Evolutionary conservation across 2,797 vertebrate genomes (phyloP), one percentile per base, ranked within the genome.

Genomic region (Artibeus jamaicensis): DNA sequence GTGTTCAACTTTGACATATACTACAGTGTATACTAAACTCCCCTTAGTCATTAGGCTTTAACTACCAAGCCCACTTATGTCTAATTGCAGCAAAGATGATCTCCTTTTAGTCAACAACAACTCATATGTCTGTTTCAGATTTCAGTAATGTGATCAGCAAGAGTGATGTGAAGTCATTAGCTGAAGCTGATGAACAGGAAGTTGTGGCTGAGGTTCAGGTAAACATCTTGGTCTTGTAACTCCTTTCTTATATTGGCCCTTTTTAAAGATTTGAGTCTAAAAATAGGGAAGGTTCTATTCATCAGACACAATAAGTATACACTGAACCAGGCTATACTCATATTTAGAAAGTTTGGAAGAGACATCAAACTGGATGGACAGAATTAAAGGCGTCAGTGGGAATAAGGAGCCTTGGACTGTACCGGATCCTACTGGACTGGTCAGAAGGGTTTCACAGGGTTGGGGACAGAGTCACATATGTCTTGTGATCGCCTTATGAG

Each of bases 131-230:
- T 98, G 62, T 95, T 98, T 73, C 98, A 99, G 99, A 99, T 98
- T 99, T 99, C 97, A 99, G 99, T 98, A 99, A 99, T 0, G 99
- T 99, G 96, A 99, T 99, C 98, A 99, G 99, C 97, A 99, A 99
- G 98, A 99, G 99, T 44, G 99, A 99, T 19, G 98, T 99, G 96
- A 99, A 99, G 98, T 98, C 99, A 7, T 96, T 99, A 97, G 99
- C 99, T 0, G 99, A 99, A 97, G 99, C 99, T 0, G 99, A 99
- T 15, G 99, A 99, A 82, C 99, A 99, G 98, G 99, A 99, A 95
- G 99, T 99, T 46, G 99, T 99, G 94, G 99, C 99, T 32, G 99
- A 99, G 97, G 99, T 99, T 81, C 99, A 99, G 99, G 99, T 99
- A 96, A 95, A 84, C 57, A 37, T 50, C 44, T 53, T 62, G 82